Base-by-base conservation (phyloP, 2,113 vertebrate species). In the Ophthalmotilapia sp. region DNA sequence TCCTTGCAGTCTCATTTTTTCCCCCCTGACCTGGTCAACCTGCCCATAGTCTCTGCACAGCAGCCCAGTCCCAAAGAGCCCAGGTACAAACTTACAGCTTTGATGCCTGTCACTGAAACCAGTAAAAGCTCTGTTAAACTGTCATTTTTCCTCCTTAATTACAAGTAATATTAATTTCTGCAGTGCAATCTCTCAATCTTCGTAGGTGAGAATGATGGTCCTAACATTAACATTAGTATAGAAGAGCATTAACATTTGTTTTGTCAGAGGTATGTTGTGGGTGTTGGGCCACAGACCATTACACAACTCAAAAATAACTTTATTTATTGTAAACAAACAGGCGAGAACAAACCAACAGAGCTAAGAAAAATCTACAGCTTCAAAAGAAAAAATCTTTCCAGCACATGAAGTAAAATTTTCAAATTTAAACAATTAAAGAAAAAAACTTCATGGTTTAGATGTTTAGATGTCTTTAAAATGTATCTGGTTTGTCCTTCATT, bases 1-100 rank as follows among this genome's bases (percentile, higher is more conserved):
- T 96, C 96, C 5, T 58, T 96, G 11, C 84, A 93, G 19, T 95
- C 96, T 70, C 94, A 95, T 19, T 82, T 90, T 49, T 96, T 96
- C 83, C 92, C 96, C 14, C 90, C 94, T 7, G 96, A 96, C 82
- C 87, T 96, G 68, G 79, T 95, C 84, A 93, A 92, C 85, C 86
- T 93, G 36, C 91, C 92, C 7, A 40, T 82, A 4, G 84, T 86
- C 12, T 73, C 88, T 10, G 54, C 86, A 14, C 77, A 82, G 12
- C 81, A 75, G 38, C 82, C 88, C 56, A 29, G 3, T 42, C 80
- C 40, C 23, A 82, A 17, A 15, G 13, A 2, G 49, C 68, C 80
- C 80, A 91, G 95, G 96, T 96, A 92, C 81, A 33, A 9, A 2
- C 31, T 26, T 10, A 9, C 9, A 47, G 17, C 15, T 51, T 13